Base-by-base conservation (phyloP, 2,797 vertebrate species). In the Chanos chanos region DNA sequence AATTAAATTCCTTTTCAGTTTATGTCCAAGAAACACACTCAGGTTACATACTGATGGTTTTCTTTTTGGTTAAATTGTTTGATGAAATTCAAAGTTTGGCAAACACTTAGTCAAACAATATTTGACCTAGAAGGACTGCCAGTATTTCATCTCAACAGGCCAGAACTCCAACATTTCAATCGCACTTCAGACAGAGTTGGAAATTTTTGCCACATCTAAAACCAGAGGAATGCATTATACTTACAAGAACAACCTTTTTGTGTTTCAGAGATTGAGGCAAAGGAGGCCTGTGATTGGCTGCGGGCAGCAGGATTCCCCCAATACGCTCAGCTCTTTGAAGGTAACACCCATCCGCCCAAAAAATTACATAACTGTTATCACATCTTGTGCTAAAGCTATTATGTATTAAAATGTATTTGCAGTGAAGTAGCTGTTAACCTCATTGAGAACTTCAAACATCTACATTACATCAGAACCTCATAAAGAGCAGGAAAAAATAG, bases 221-320 rank as follows among this genome's bases (percentile, higher is more conserved):
- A 22, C 27, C 5, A 15, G 36, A 25, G 2, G n/a, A 5, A 28
- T 41, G 13, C 0, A 6, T 47, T 31, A 49, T 4, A 10, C 19
- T 9, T 45, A 28, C 18, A 50, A 40, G 54, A 24, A 40, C 36
- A 31, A 31, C 22, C 4, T 2, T 76, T 54, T 73, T 90, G 16
- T 84, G 66, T 83, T 89, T 71, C 89, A 99, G 97, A 99, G 89
- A 93, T 96, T 0, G 96, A 99, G 73, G 96, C 95, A 0, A 99
- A 99, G 73, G 95, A 96, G 79, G 94, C 94, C 40, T 99, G 96
- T 66, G 95, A 96, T 76, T 99, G 97, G 97, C 87, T 99, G 76
- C 91, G 95, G 66, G 96, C 96, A 13, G 94, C 97, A 71, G 97
- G 97, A 71, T 99, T 99, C 84, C 97, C 97, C 56, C 97, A 99